Percentiles rank a stretch among this genome's conserved stretches.
Conservation (phyloP, 2,113 vertebrate genomes). For the Saimiri boliviensis region DNA sequence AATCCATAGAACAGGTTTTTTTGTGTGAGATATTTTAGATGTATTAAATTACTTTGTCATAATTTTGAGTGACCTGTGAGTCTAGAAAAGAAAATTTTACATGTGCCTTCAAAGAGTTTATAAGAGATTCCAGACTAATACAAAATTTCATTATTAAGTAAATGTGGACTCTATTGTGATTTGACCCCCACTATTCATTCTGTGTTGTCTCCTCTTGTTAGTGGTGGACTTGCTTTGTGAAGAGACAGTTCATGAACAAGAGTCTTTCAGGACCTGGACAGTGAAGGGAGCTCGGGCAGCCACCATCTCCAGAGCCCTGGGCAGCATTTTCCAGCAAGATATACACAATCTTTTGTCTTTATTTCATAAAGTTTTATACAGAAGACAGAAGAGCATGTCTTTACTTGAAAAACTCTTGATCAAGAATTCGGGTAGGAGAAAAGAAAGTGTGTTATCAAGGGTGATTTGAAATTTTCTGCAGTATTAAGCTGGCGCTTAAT, state of each 20-base stretch:
- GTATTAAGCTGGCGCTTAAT: constrained; percentile 85
- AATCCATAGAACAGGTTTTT: background rate
- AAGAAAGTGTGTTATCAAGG: background rate
- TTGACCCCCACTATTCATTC: background rate
- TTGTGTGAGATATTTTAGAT: background rate
- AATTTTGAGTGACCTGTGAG: background rate
- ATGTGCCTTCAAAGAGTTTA: background rate
- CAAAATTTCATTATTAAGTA: background rate
- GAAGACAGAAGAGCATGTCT: constrained; percentile 63
- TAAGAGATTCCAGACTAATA: background rate
- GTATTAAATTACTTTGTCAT: background rate
- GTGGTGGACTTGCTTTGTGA: constrained; percentile 99
- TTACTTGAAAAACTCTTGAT: constrained; percentile 50
- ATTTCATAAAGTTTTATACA: constrained; percentile 80
- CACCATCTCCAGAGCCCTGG: background rate
- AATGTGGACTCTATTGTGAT: background rate
- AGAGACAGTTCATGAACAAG: constrained; percentile 99
- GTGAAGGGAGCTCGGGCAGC: constrained; percentile 76
- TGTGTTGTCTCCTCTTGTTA: constrained; percentile 72
- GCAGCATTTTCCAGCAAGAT: constrained; percentile 60
- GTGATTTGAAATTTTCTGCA: constrained; percentile 61
- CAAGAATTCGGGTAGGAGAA: background rate
- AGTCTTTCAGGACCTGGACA: constrained; percentile 97
- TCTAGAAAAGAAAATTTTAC: background rate
- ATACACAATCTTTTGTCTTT: constrained; percentile 76